Evolutionary conservation across 2,113 vertebrate species (phyloP).

Genomic region (Ailuropoda melanoleuca): DNA sequence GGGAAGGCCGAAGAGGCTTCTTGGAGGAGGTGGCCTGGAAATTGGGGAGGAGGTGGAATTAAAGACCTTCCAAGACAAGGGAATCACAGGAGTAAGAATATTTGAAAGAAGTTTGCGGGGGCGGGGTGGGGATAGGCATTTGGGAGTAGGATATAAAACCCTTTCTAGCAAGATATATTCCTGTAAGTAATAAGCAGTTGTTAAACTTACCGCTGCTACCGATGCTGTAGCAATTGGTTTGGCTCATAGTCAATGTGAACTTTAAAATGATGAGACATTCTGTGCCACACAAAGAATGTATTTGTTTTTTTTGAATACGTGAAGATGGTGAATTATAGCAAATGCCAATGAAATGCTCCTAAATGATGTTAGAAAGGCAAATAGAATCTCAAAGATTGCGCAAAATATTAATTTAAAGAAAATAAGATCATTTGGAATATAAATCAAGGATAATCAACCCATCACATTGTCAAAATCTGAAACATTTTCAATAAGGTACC

Average conservation of each 20-base stretch:
- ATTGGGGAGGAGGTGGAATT: neutral
- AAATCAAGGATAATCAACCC: constrained; percentile 67
- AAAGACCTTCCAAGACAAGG: neutral
- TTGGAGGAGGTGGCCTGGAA: neutral
- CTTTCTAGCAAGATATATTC: constrained; percentile 12
- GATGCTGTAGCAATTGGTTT: constrained; percentile 2
- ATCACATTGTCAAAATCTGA: constrained; percentile 56
- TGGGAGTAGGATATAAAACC: neutral
- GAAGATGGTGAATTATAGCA: neutral
- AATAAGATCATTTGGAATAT: constrained; percentile 68
- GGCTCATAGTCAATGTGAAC: constrained; percentile 28
- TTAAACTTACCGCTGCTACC: constrained; percentile 44
- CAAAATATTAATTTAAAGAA: constrained; percentile 70
- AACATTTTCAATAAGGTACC: constrained; percentile 66
- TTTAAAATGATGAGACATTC: constrained; percentile 39
- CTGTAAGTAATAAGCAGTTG: constrained; percentile 17
- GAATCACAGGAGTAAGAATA: neutral
- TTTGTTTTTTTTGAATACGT: constrained; percentile 33
- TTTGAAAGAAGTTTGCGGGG: neutral
- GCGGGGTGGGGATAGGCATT: neutral
- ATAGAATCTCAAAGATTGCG: constrained; percentile 12
- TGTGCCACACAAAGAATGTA: constrained; percentile 25
- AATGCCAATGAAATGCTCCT: constrained; percentile 50
- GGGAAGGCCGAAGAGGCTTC: neutral
- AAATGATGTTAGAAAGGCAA: constrained; percentile 65